Evolutionary conservation across 2,888 invertebrate species (phyloP), one percentile per base, ranked within the genome.

Genomic region (Cheilosia vulpina): DNA sequence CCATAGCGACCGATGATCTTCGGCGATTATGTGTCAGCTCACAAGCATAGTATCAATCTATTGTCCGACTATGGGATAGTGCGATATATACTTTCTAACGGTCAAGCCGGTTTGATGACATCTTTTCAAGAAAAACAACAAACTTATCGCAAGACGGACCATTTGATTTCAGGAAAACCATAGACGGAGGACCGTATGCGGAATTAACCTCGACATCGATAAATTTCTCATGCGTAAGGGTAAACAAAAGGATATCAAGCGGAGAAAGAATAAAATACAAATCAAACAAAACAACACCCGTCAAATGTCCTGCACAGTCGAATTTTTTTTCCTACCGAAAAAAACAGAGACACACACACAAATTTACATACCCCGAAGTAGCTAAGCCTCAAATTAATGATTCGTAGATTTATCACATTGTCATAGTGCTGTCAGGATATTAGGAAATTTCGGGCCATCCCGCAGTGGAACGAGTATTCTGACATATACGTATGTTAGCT

Each of bases 311-410:
- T 80, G 69, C 45, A 58, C 55, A 69, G 65, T 80, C 76, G 71
- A 75, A 71, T 69, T 27, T 66, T 27, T 66, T 53, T 47, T 62
- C 34, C 38, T 50, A 53, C 27, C 27, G 27, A 65, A 31, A 38
- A 24, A 63, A 65, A 65, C 65, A 62, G n/a, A 31, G 1, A 38
- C 15, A 31, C 53, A 19, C 13, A 31, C 31, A 38, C 50, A 66
- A 57, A 75, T 55, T 72, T 71, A 65, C 72, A 69, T 75, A 75
- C 65, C 47, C 66, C 80, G 63, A 43, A 41, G 72, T 71, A 55
- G 79, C 83, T 88, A 88, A 89, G 88, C 88, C 88, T 89, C 87
- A 88, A 88, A 89, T 89, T 88, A 89, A 89, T 88, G 89, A 89
- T 89, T 87, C 88, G 88, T 87, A 88, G 87, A 88, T 88, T 89